Conservation (phyloP, 2,888 invertebrate species). For the Notodonta ziczac region DNA sequence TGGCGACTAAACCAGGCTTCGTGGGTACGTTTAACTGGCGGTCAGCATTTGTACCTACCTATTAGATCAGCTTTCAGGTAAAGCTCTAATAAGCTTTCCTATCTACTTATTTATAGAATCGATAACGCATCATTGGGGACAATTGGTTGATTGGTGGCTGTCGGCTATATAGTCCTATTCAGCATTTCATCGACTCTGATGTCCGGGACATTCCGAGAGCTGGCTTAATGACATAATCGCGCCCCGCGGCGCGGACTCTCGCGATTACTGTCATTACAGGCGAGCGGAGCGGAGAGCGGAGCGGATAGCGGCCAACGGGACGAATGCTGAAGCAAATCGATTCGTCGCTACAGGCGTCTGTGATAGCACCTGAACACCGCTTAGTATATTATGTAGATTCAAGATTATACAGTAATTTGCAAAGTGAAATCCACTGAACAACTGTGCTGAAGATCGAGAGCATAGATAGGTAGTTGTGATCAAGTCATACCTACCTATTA, state of each 20-base stretch:
- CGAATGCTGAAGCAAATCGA: slow-evolving; percentile 63
- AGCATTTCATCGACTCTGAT: slow-evolving; percentile 63
- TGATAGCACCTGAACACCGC: slow-evolving; percentile 49
- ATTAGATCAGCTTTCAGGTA: too few species aligned
- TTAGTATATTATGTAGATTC: slow-evolving; percentile 10
- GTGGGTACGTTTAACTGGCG: too few species aligned
- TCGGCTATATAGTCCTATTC: slow-evolving; percentile 57
- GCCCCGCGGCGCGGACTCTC: slow-evolving; percentile 61
- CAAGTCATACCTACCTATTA: too few species aligned
- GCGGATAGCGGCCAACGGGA: slow-evolving; percentile 53
- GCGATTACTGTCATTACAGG: slow-evolving; percentile 66
- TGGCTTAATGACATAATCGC: slow-evolving; percentile 75
- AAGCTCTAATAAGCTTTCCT: too few species aligned
- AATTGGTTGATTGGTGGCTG: slow-evolving; percentile 56
- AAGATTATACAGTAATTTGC: slow-evolving; percentile 3
- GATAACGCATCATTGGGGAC: slow-evolving; percentile 53
- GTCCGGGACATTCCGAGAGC: slow-evolving; percentile 61
- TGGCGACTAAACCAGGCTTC: too few species aligned
- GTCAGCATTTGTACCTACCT: too few species aligned
- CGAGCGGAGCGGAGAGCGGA: slow-evolving; percentile 41
- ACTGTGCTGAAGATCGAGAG: slow-evolving; percentile 1
- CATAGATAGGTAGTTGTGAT: background rate
- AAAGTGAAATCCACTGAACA: background rate
- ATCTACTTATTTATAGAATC: too few species aligned
- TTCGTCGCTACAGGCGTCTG: slow-evolving; percentile 57